These are phyloP conservation scores for Gymnoscopelus braueri DNA, from an alignment of 2,797 vertebrate species.

Conservation along the genomic window DNA sequence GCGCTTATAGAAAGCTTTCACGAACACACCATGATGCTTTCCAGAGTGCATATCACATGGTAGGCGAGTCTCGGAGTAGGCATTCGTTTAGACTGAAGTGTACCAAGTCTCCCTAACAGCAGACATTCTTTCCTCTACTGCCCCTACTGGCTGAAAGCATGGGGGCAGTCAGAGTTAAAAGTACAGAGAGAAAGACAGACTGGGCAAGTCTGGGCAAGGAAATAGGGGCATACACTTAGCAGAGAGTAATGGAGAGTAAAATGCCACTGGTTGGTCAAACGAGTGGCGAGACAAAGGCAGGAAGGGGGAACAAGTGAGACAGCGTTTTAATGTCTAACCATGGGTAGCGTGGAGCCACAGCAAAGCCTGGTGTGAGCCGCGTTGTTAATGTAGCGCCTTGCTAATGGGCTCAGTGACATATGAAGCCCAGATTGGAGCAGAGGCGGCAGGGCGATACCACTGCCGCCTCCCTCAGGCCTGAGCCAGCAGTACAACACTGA, in stretches of 20 bases:
- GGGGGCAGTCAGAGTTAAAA: conserved; percentile 35
- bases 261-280: conserved; percentile 65
- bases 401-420: conserved; percentile 76
- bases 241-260: conserved; percentile 46
- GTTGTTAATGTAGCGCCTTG: conserved; percentile 67
- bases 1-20: conserved; percentile 1
- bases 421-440: conserved; percentile 71
- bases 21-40: neutral
- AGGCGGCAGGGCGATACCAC: conserved; percentile 50
- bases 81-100: conserved; percentile 14
- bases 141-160: conserved; percentile 53
- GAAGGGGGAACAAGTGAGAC: conserved; percentile 62
- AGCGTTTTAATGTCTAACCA: conserved; percentile 52
- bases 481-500: conserved; percentile 54
- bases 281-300: conserved; percentile 56
- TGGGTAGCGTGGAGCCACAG: conserved; percentile 34
- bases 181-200: conserved; percentile 56
- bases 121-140: conserved; percentile 50
- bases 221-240: conserved; percentile 56
- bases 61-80: conserved; percentile 1
- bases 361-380: conserved; percentile 46
- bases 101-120: conserved; percentile 14
- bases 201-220: conserved; percentile 50
- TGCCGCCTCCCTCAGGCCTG: conserved; percentile 73
- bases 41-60: neutral